Percentiles rank a stretch among this genome's conserved stretches.
phyloP scores from a whole-genome alignment of 1,140 invertebrate species.

The Drosophila orosa region DNA sequence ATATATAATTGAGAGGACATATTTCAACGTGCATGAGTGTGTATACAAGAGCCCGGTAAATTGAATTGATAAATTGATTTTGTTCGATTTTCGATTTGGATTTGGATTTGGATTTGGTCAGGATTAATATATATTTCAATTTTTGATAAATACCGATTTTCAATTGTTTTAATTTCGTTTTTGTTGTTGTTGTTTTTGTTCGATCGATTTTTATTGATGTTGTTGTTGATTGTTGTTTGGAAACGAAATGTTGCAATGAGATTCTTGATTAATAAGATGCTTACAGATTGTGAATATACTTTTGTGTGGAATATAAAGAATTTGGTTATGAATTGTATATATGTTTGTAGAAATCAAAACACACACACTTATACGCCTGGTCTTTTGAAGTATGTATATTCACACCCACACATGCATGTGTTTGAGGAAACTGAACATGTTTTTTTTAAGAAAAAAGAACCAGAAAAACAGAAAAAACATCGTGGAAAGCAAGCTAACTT shows the following conservation, averaged over 20 bases:
- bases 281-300: conserved; percentile 60
- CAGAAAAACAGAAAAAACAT: conserved; percentile 2
- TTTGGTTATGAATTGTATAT: conserved; percentile 56
- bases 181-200: conserved; percentile 49
- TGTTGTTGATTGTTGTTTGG: conserved; percentile 69
- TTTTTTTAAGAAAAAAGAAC: neutral
- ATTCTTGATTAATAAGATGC: conserved; percentile 77
- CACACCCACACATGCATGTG: conserved; percentile 31
- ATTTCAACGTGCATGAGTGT: conserved; percentile 52
- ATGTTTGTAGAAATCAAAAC: conserved; percentile 48
- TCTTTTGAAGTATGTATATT: conserved; percentile 30
- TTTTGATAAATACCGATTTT: conserved; percentile 50
- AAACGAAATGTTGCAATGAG: conserved; percentile 78
- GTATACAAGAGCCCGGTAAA: conserved; percentile 26
- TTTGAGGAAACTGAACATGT: conserved; percentile 1
- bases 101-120: conserved; percentile 20
- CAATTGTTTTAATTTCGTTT: conserved; percentile 54
- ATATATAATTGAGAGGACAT: neutral
- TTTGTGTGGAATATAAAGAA: conserved; percentile 63
- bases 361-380: conserved; percentile 44
- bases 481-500: conserved; percentile 9
- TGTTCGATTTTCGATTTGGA: conserved; percentile 27
- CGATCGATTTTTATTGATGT: conserved; percentile 57
- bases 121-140: conserved; percentile 27
- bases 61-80: conserved; percentile 30